These are phyloP conservation scores for Synanthedon formicaeformis DNA, from an alignment of 2,888 invertebrate genomes.

Conservation along the genomic window DNA sequence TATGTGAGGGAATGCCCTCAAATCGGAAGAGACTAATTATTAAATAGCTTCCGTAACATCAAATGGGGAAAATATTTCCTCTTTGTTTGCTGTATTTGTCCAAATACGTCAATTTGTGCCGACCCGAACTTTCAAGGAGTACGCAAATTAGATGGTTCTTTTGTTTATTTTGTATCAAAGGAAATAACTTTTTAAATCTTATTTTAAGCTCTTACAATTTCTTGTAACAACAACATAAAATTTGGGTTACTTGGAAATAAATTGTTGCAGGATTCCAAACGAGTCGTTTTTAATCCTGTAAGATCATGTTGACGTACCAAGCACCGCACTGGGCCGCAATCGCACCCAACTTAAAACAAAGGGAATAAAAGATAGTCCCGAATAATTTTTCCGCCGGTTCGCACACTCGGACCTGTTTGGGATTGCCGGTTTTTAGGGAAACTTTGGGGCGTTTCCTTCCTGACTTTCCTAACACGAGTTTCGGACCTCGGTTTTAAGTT, in stretches of 20 bases:
- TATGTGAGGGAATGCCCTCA: slow-evolving; percentile 28
- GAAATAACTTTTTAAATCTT: slow-evolving; percentile 47
- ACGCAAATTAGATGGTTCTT: slow-evolving; percentile 43
- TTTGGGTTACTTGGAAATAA: slow-evolving; percentile 3
- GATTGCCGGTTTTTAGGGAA: slow-evolving; percentile 16
- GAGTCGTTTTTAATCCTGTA: slow-evolving; percentile 10
- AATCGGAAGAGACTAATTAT: slow-evolving; percentile 43
- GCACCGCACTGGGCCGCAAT: slow-evolving; percentile 13
- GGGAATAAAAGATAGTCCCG: slow-evolving; percentile 51
- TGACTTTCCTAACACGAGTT: slow-evolving; percentile 48
- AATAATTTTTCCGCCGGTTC: slow-evolving; percentile 56
- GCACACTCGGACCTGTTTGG: slow-evolving; percentile 52
- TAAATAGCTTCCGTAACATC: slow-evolving; percentile 20
- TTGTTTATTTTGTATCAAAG: slow-evolving; percentile 46
- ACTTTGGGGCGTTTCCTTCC: slow-evolving; percentile 52
- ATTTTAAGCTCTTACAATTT: slow-evolving; percentile 28
- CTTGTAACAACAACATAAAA: slow-evolving; percentile 6
- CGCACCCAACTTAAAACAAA: slow-evolving; percentile 60
- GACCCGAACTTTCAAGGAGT: slow-evolving; percentile 21
- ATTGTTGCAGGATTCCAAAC: neutral
- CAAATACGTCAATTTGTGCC: slow-evolving; percentile 50
- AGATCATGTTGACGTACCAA: slow-evolving; percentile 16
- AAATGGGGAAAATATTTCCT: slow-evolving; percentile 15
- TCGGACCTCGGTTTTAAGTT: slow-evolving; percentile 46
- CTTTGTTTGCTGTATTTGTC: slow-evolving; percentile 40